Evolutionary conservation across 2,797 vertebrate genomes (phyloP), one percentile per base, ranked within the genome.

Genomic region (Coranthus polyacanthus): DNA sequence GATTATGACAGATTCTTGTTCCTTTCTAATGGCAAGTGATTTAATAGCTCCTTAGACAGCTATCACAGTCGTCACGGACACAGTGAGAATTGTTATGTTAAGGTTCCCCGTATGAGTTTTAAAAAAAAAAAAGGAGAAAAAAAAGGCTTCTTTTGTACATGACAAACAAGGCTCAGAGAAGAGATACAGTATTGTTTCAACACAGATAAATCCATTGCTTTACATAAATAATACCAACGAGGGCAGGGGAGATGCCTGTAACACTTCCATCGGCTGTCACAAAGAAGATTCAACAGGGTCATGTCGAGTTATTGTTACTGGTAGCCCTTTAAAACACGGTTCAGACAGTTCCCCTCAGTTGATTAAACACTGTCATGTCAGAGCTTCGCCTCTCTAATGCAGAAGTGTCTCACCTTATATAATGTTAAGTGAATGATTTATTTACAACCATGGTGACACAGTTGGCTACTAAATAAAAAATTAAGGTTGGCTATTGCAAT

Each of bases 61-160:
- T 81, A 73, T 93, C 93, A 93, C 92, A 90, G 91, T 93, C 77
- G 39, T 92, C 83, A 91, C 89, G 86, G 90, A 90, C 92, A 94
- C 91, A 92, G 91, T 92, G 90, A 91, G 84, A 77, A 75, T 85
- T 75, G 63, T 90, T 88, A 67, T 43, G 77, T 59, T 75, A 51
- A 71, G 66, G 51, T 81, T 85, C 72, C 7, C 50, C 45, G 49
- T 78, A 66, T 56, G 71, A 74, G 69, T 90, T n/a, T n/a, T n/a
- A 42, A 43, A 65, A 49, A 74, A 65, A 60, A 81, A 72, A 62
- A 67, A 62, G 61, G 68, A 69, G 41, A 60, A 38, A 61, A 49
- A 78, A 72, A 49, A 74, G 54, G 60, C 46, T 68, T 70, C 5
- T 75, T 70, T 79, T 81, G 73, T 86, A 87, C 70, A 72, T 81